Conservation (phyloP, 2,113 vertebrate genomes). For the Tragelaphus scriptus region DNA sequence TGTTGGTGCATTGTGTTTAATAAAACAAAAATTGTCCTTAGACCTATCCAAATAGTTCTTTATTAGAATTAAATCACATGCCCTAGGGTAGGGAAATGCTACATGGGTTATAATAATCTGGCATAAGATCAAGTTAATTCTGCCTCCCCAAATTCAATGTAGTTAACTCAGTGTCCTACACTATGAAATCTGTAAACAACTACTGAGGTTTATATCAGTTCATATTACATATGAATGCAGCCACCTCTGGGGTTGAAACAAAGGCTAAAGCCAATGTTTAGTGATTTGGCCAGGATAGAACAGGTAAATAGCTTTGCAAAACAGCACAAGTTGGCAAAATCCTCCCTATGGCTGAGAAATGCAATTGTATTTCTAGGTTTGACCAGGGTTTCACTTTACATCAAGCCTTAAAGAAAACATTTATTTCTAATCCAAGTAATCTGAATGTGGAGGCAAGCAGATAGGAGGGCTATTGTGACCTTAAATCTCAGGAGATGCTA, state of each 20-base stretch:
- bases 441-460: not conserved
- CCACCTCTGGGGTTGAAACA: not conserved
- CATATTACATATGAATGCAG: not conserved
- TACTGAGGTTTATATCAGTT: not conserved
- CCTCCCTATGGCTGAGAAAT: not conserved
- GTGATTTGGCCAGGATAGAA: not conserved
- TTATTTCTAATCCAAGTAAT: not conserved
- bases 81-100: not conserved
- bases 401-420: not conserved
- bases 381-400: not conserved
- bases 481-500: not conserved
- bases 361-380: not conserved
- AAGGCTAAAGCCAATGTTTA: not conserved
- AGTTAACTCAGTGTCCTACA: not conserved
- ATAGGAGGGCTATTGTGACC: not conserved
- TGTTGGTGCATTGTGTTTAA: not conserved
- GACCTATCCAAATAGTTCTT: not conserved
- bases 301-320: not conserved
- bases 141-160: not conserved
- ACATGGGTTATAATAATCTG: not conserved
- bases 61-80: not conserved
- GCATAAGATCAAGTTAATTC: not conserved
- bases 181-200: not conserved
- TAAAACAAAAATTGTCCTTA: not conserved
- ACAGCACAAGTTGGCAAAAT: not conserved